phyloP scores from a whole-genome alignment of 2,888 invertebrate species.

The Drosophila mimetica region DNA sequence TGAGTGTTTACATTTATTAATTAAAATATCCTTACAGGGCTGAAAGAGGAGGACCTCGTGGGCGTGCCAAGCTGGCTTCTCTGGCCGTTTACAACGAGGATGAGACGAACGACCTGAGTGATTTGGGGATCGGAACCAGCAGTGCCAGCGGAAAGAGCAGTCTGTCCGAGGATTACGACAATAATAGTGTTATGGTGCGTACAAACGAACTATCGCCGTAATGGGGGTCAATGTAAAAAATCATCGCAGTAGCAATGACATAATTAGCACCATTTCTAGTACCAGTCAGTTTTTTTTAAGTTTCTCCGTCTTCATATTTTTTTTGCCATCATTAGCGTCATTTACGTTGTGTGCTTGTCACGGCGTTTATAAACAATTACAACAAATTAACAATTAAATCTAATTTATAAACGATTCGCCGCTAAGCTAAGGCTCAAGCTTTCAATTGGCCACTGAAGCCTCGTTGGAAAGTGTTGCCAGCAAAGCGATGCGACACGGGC shows the following conservation, averaged over 20 bases:
- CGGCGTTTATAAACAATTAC: conserved; percentile 64
- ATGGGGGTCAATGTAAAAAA: conserved; percentile 3
- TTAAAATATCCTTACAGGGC: conserved; percentile 59
- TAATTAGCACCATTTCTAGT: conserved; percentile 48
- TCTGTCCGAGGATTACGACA: conserved; percentile 88
- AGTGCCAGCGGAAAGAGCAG: conserved; percentile 87
- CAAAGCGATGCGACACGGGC: conserved; percentile 53
- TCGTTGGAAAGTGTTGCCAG: conserved; percentile 61
- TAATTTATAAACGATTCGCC: conserved; percentile 46
- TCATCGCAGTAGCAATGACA: conserved; percentile 11
- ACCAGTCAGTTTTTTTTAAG: conserved; percentile 10
- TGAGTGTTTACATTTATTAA: background rate
- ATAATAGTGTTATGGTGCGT: conserved; percentile 88
- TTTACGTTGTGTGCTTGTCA: conserved; percentile 32
- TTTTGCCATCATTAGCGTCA: conserved; percentile 16
- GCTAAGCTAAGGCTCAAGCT: conserved; percentile 16
- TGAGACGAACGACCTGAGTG: conserved; percentile 93
- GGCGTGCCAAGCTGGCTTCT: conserved; percentile 87
- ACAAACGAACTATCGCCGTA: background rate
- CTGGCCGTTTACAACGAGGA: conserved; percentile 91
- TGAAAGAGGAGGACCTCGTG: conserved; percentile 84
- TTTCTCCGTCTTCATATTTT: conserved; percentile 18
- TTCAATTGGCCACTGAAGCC: conserved; percentile 43
- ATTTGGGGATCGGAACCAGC: conserved; percentile 90
- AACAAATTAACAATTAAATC: conserved; percentile 63